Conservation (phyloP, 2,113 vertebrate genomes). For the Xyrauchen texanus region DNA sequence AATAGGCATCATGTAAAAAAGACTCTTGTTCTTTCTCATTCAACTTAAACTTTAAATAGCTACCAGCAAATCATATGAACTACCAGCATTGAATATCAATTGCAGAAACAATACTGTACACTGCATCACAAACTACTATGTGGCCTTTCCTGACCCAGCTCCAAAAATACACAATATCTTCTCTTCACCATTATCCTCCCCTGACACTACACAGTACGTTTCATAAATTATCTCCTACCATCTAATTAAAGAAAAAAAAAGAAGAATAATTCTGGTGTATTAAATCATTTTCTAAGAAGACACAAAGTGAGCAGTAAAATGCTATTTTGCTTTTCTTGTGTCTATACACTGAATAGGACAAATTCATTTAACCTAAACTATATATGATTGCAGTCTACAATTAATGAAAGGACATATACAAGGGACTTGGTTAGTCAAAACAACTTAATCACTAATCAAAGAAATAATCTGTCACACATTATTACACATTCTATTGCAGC, state of each 20-base stretch:
- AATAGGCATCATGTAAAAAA: not conserved
- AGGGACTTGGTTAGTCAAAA: not conserved
- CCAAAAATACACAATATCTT: conserved; percentile 37
- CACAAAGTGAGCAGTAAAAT: conserved; percentile 26
- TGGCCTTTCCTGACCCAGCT: conserved; percentile 47
- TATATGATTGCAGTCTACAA: not conserved
- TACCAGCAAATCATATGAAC: conserved; percentile 56
- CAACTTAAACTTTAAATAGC: conserved; percentile 32
- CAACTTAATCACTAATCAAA: not conserved
- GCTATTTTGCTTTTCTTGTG: not conserved
- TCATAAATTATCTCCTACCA: conserved; percentile 47
- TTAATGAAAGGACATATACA: not conserved
- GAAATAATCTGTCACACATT: conserved; percentile 8
- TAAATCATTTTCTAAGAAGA: conserved; percentile 32
- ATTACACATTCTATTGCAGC: conserved; percentile 13
- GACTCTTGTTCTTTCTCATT: conserved; percentile 28
- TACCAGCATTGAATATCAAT: conserved; percentile 65
- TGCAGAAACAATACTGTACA: conserved; percentile 70
- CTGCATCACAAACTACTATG: conserved; percentile 60
- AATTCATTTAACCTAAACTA: not conserved
- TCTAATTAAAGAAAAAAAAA: conserved; percentile 4
- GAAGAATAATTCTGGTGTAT: conserved; percentile 34
- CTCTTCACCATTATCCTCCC: conserved; percentile 29
- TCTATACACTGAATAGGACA: conserved; percentile 7
- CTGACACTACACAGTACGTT: conserved; percentile 44